Conservation (phyloP, 2,888 invertebrate species). For the Campoplex nolae region DNA sequence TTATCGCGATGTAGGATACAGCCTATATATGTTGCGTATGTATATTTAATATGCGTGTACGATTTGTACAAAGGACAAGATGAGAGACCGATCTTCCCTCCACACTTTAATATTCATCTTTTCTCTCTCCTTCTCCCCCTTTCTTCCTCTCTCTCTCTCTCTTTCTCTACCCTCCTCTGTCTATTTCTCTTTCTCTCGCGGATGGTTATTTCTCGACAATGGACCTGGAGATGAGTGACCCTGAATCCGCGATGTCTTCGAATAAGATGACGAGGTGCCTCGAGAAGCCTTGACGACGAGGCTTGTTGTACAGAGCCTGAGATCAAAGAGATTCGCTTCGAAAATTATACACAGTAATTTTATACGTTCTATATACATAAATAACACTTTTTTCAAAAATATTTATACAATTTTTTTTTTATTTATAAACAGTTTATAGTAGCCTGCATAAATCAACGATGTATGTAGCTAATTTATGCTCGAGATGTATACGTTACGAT, state of each 20-base stretch:
- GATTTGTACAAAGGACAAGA: slow-evolving; percentile 56
- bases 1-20: slow-evolving; percentile 50
- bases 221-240: slow-evolving; percentile 50
- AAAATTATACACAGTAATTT: slow-evolving; percentile 33
- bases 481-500: slow-evolving; percentile 16
- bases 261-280: slow-evolving; percentile 48
- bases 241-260: slow-evolving; percentile 60
- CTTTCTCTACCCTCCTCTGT: background rate
- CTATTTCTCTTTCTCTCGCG: slow-evolving; percentile 27
- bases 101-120: slow-evolving; percentile 48
- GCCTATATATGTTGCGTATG: slow-evolving; percentile 23
- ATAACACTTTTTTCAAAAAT: background rate
- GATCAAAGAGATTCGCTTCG: slow-evolving; percentile 55
- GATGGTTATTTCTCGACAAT: slow-evolving; percentile 53
- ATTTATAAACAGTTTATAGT: slow-evolving; percentile 2
- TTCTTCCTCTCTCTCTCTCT: background rate
- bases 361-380: slow-evolving; percentile 24
- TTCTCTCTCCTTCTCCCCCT: slow-evolving; percentile 15
- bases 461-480: slow-evolving; percentile 18
- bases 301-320: slow-evolving; percentile 41
- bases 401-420: slow-evolving; percentile 16
- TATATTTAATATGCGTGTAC: slow-evolving; percentile 46
- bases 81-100: slow-evolving; percentile 63
- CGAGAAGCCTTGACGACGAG: slow-evolving; percentile 55
- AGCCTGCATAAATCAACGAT: slow-evolving; percentile 4